These are phyloP conservation scores for Bacillus rossius DNA, from an alignment of 1,140 invertebrate genomes.

Conservation along the genomic window DNA sequence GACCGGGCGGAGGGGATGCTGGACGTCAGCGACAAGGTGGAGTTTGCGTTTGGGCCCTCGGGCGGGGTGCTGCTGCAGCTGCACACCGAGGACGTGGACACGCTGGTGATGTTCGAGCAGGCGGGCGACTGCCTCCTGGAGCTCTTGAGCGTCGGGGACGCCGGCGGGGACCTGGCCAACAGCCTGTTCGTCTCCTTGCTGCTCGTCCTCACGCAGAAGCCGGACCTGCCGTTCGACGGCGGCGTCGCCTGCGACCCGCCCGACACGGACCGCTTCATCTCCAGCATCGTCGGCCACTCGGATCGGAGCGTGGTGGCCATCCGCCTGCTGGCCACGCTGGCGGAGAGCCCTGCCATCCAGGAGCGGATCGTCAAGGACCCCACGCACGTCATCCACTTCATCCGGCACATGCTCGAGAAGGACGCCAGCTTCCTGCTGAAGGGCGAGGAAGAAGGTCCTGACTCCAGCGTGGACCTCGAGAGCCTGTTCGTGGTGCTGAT, in stretches of 20 bases:
- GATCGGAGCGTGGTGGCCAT: slow-evolving; percentile 28
- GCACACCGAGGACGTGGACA: neutral
- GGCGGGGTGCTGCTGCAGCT: slow-evolving; percentile 24
- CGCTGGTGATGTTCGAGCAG: neutral
- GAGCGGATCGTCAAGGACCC: slow-evolving; percentile 38
- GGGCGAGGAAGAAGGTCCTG: slow-evolving; percentile 21
- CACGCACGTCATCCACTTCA: slow-evolving; percentile 10
- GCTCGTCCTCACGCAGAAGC: neutral
- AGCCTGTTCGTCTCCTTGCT: slow-evolving; percentile 7
- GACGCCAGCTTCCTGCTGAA: slow-evolving; percentile 7
- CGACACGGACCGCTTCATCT: neutral
- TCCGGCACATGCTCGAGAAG: slow-evolving; percentile 28
- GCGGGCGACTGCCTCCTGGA: slow-evolving; percentile 4
- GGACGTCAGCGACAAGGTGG: slow-evolving; percentile 31
- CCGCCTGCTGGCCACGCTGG: slow-evolving; percentile 37
- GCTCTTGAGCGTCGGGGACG: slow-evolving; percentile 1
- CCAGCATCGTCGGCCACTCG: neutral
- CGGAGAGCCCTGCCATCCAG: slow-evolving; percentile 35
- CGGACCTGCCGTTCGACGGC: neutral
- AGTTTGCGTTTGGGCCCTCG: slow-evolving; percentile 35
- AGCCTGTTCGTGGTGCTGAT: slow-evolving; percentile 42
- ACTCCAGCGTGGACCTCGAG: slow-evolving; percentile 22
- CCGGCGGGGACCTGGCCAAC: slow-evolving; percentile 3
- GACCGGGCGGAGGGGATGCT: slow-evolving; percentile 6
- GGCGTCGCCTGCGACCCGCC: neutral